A percentile compares a stretch with the other conserved stretches of the same genome.
Evolutionary conservation across 2,888 invertebrate species (phyloP).

Genomic region (Deilephila porcellus): DNA sequence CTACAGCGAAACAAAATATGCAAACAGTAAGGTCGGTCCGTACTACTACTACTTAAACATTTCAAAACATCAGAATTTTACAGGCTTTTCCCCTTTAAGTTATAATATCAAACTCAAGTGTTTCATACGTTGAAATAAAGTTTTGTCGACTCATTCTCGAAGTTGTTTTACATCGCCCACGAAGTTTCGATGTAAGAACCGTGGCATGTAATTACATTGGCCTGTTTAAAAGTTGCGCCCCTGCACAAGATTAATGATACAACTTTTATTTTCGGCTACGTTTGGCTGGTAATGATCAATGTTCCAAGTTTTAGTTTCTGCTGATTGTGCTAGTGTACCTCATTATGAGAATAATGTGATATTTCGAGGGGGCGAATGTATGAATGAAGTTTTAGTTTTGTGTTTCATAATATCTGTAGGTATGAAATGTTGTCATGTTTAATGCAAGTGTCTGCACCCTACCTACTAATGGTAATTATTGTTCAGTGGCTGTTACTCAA

Average conservation of each 20-base stretch:
- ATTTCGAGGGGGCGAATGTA: background rate
- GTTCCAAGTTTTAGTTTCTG: constrained; percentile 12
- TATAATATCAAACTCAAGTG: background rate
- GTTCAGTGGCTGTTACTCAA: too few species aligned
- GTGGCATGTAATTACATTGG: constrained; percentile 30
- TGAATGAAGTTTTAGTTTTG: background rate
- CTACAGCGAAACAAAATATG: too few species aligned
- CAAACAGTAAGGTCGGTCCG: too few species aligned
- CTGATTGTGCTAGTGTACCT: background rate
- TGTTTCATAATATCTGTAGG: too few species aligned
- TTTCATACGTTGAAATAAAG: constrained; percentile 17
- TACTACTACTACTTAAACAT: too few species aligned
- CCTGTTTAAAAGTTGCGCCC: constrained; percentile 30
- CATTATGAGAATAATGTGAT: background rate
- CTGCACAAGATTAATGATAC: constrained; percentile 30
- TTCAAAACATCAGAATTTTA: too few species aligned
- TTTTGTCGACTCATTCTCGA: constrained; percentile 31
- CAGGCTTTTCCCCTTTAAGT: background rate
- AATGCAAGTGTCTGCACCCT: too few species aligned
- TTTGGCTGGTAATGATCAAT: constrained; percentile 19
- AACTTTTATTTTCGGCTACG: constrained; percentile 24
- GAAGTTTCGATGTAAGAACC: constrained; percentile 28
- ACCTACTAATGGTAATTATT: too few species aligned
- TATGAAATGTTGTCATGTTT: too few species aligned
- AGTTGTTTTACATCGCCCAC: constrained; percentile 28